phyloP scores from a whole-genome alignment of 1,140 invertebrate species.

The Drosophila yakuba region DNA sequence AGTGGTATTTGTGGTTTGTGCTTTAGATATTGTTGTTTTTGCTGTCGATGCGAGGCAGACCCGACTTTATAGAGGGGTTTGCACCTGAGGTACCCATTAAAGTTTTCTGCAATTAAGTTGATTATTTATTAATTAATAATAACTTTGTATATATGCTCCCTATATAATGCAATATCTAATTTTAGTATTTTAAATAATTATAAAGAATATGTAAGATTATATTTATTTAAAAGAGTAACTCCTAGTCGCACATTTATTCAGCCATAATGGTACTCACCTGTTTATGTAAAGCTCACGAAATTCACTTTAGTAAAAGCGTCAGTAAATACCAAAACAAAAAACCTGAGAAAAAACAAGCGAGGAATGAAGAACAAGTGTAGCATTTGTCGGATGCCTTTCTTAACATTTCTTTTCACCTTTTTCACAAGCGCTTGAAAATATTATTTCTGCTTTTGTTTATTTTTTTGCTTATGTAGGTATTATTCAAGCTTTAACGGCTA shows the following conservation, averaged over 20 bases:
- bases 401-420: conserved; percentile 24
- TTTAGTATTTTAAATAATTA: too few species aligned
- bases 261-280: conserved; percentile 36
- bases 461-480: conserved; percentile 62
- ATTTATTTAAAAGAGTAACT: background rate
- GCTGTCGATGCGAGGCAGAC: conserved; percentile 7
- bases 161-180: too few species aligned
- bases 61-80: background rate
- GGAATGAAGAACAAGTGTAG: conserved; percentile 48
- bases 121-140: too few species aligned
- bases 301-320: conserved; percentile 61
- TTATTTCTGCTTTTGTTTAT: conserved; percentile 44
- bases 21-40: conserved; percentile 19
- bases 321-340: conserved; percentile 51
- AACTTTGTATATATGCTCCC: too few species aligned
- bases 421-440: conserved; percentile 28
- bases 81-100: conserved; percentile 3
- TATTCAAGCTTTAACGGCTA: conserved; percentile 69
- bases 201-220: background rate
- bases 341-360: conserved; percentile 10
- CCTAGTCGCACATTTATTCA: conserved; percentile 17
- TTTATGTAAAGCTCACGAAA: conserved; percentile 72
- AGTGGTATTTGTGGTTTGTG: conserved; percentile 47
- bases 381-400: conserved; percentile 59
- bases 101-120: background rate